A percentile compares a stretch with the other conserved stretches of the same genome.
These are phyloP conservation scores for Euschistus heros DNA, from an alignment of 1,140 invertebrate species.

Conservation along the genomic window DNA sequence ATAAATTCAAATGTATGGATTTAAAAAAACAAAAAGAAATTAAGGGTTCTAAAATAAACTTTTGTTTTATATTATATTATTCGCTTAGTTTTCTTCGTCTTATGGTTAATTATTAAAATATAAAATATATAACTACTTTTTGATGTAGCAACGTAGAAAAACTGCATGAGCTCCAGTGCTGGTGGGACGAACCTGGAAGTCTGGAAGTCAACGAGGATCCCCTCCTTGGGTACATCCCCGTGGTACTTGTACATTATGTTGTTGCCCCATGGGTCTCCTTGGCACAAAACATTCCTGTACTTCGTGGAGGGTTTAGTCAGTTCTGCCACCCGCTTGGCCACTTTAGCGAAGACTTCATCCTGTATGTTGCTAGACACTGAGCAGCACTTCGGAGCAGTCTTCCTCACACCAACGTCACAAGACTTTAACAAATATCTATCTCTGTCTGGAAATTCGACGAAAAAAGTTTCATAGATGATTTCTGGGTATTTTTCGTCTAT, in stretches of 20 bases:
- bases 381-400: not conserved
- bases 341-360: not conserved
- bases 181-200: slow-evolving; percentile 17
- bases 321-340: not conserved
- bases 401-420: not conserved
- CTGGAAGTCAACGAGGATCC: slow-evolving; percentile 18
- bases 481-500: slow-evolving; percentile 9
- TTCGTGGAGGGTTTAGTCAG: not conserved
- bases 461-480: slow-evolving; percentile 14
- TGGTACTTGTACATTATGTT: slow-evolving; percentile 20
- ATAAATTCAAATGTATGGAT: too few relatives aligned
- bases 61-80: too few relatives aligned
- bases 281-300: slow-evolving; percentile 11
- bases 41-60: too few relatives aligned
- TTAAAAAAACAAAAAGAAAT: too few relatives aligned
- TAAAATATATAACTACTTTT: not conserved
- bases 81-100: too few relatives aligned
- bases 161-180: slow-evolving; percentile 13
- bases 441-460: not conserved
- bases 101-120: too few relatives aligned
- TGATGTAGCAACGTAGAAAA: slow-evolving; percentile 14
- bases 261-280: slow-evolving; percentile 16
- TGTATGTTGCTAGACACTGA: not conserved
- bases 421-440: not conserved
- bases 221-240: not conserved